Conservation (phyloP, 1,140 invertebrate genomes). For the Panulirus ornatus region DNA sequence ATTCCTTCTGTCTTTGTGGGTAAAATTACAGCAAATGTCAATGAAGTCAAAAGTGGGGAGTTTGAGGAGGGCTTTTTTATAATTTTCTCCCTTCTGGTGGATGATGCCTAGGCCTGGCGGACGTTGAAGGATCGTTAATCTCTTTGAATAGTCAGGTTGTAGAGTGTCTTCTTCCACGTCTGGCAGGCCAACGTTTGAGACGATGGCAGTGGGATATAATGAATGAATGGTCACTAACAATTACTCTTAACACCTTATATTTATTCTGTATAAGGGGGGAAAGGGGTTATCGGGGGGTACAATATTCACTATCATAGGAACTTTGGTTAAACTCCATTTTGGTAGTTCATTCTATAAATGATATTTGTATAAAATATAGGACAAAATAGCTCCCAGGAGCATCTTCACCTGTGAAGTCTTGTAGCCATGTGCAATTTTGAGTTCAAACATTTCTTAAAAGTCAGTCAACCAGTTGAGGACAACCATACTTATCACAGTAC, state of each 20-base stretch:
- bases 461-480: conserved; percentile 57
- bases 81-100: conserved; percentile 29
- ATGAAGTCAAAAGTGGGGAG: conserved; percentile 30
- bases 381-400: conserved; percentile 53
- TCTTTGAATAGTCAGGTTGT: conserved; percentile 38
- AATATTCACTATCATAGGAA: conserved; percentile 72
- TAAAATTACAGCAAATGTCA: conserved; percentile 41
- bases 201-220: conserved; percentile 56
- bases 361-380: conserved; percentile 71
- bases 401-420: conserved; percentile 37
- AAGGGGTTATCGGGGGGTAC: conserved; percentile 32
- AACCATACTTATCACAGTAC: conserved; percentile 67
- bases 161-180: conserved; percentile 44
- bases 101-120: conserved; percentile 41
- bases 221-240: conserved; percentile 48
- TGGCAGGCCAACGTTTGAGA: conserved; percentile 34
- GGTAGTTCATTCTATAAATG: conserved; percentile 72
- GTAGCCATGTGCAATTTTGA: conserved; percentile 67
- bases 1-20: conserved; percentile 43
- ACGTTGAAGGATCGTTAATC: conserved; percentile 29
- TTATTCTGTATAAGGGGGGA: conserved; percentile 54
- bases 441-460: conserved; percentile 56
- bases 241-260: conserved; percentile 66
- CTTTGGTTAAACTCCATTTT: conserved; percentile 67
- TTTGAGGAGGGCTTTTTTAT: conserved; percentile 28